Base-by-base conservation (phyloP, 2,113 vertebrate genomes). In the Struthidea cinerea region DNA sequence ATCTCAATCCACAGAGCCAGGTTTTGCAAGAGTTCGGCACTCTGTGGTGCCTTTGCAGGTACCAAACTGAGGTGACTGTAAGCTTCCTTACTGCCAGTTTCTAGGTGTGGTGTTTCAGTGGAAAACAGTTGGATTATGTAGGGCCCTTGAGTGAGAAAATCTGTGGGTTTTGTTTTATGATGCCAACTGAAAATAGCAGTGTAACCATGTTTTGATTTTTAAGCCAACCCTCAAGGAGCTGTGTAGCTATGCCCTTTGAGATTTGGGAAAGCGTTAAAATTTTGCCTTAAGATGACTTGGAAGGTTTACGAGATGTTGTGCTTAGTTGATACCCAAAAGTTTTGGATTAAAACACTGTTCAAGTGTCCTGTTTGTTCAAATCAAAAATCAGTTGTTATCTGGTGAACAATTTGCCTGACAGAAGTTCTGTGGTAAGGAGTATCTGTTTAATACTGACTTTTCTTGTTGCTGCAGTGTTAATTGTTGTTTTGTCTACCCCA, bases 401-500 rank as follows among this genome's bases (percentile, higher is more conserved):
- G 49, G 55, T 76, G 60, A 63, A 47, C 27, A 73, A 0, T 77
- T 90, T 90, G 64, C 73, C 78, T 87, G 67, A 46, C 56, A 78
- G 56, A 86, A 92, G 18, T 71, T 81, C 49, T 0, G 13, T 92
- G 63, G 44, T 74, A n/a, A 74, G 10, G 10, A 65, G 42, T 65
- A 52, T 69, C 50, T 75, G 83, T 75, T 90, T 94, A 84, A 87
- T 94, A 91, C 47, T 93, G 76, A 63, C 37, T 89, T 81, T 71
- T n/a, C 50, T 70, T 84, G 35, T 86, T 96, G 76, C 14, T 84
- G n/a, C 32, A 57, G 4, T 75, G 56, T 91, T 76, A 96, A 33
- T 97, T 98, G 94, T 97, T 96, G 93, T 64, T 90, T 90, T 97
- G 59, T 93, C 55, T 94, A 4, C 42, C 19, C 49, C 98, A 99